phyloP scores from a whole-genome alignment of 2,888 invertebrate genomes.

The Nymphalis c-album region DNA sequence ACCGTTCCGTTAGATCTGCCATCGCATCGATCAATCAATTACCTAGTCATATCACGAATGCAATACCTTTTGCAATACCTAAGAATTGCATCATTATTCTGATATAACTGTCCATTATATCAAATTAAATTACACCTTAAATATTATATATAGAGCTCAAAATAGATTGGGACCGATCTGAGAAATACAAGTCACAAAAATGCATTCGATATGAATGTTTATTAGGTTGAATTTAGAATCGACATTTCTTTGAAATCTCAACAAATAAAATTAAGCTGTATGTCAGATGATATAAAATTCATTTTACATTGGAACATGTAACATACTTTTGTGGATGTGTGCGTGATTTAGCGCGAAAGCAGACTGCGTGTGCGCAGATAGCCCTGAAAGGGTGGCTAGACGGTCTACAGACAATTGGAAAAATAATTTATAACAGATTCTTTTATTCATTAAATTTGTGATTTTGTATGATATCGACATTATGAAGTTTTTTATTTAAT shows the following conservation, averaged over 20 bases:
- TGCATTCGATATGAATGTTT: conserved; percentile 35
- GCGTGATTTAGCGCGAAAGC: not conserved
- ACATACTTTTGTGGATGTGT: conserved; percentile 1
- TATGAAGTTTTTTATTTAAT: not conserved
- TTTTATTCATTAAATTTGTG: conserved; percentile 14
- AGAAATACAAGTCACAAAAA: conserved; percentile 23
- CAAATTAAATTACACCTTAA: conserved; percentile 14
- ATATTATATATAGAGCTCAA: not conserved
- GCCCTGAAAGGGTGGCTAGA: conserved; percentile 62
- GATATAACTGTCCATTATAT: conserved; percentile 2
- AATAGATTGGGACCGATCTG: not conserved
- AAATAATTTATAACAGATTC: conserved; percentile 16
- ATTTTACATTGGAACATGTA: not conserved
- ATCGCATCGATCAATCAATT: conserved; percentile 55
- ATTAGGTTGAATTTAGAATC: conserved; percentile 37
- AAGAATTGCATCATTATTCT: conserved; percentile 29
- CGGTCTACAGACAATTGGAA: conserved; percentile 58
- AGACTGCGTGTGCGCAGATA: conserved; percentile 55
- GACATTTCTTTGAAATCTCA: conserved; percentile 32
- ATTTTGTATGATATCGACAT: no score
- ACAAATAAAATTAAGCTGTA: conserved; percentile 28
- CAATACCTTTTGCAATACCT: conserved; percentile 55
- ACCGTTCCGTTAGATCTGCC: conserved; percentile 62
- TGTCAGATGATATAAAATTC: conserved; percentile 16
- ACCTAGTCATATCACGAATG: conserved; percentile 60